These are phyloP conservation scores for Pherbina coryleti DNA, from an alignment of 2,888 invertebrate genomes.

Conservation along the genomic window DNA sequence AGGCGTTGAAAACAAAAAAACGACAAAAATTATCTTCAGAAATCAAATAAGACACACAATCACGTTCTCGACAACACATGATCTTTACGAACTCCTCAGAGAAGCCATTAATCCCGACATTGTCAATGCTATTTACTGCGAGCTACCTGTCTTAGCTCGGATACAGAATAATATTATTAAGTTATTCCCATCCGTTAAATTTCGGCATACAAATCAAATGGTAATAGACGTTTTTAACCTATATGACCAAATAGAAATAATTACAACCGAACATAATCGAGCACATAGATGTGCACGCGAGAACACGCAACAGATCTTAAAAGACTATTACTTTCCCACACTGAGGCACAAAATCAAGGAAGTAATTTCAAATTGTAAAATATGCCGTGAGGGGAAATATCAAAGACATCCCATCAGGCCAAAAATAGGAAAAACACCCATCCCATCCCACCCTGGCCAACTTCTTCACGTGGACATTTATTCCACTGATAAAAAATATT, in stretches of 20 bases:
- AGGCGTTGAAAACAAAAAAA: constrained; percentile 38
- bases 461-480: not conserved
- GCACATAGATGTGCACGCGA: constrained; percentile 45
- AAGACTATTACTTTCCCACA: constrained; percentile 44
- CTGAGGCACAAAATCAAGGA: constrained; percentile 40
- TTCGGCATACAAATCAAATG: constrained; percentile 36
- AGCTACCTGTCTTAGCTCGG: constrained; percentile 34
- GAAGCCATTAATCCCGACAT: constrained; percentile 30
- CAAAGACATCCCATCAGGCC: constrained; percentile 30
- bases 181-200: constrained; percentile 34
- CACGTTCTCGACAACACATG: not conserved
- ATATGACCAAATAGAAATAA: constrained; percentile 33
- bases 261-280: constrained; percentile 26
- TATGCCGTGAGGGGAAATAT: constrained; percentile 41
- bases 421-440: not conserved
- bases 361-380: constrained; percentile 38
- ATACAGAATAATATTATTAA: constrained; percentile 39
- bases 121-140: constrained; percentile 37
- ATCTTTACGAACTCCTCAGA: constrained; percentile 24
- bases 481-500: not conserved
- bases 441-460: not conserved
- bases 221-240: constrained; percentile 24
- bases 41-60: not conserved
- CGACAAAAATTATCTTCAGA: constrained; percentile 19
- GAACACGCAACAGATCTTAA: constrained; percentile 47